Evolutionary conservation across 2,113 vertebrate genomes (phyloP).

Genomic region (Vimba vimba): DNA sequence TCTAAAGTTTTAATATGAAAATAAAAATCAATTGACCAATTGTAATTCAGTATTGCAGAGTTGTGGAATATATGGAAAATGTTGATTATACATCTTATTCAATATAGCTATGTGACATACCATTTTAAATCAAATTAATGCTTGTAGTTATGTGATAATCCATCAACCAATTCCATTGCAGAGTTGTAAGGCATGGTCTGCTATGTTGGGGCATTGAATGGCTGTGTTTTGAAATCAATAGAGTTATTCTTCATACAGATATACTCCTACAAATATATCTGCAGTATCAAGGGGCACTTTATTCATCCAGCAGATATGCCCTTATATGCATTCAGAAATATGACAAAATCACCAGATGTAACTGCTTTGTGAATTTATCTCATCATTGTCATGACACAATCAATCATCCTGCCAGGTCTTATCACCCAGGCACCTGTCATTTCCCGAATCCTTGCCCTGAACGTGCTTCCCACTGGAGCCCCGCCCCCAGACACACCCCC

Average conservation of each 20-base stretch:
- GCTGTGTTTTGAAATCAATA: background rate
- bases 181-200: background rate
- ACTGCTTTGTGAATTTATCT: background rate
- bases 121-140: background rate
- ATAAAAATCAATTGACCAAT: too few relatives aligned
- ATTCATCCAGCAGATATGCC: background rate
- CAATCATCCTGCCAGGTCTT: background rate
- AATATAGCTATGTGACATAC: background rate
- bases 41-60: too few relatives aligned
- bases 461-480: background rate
- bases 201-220: background rate
- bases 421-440: background rate
- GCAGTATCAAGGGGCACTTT: background rate
- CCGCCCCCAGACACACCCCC: background rate
- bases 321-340: background rate
- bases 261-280: background rate
- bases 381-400: background rate
- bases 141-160: slow-evolving; percentile 1
- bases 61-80: background rate
- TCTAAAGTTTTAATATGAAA: too few relatives aligned
- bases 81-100: background rate
- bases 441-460: background rate
- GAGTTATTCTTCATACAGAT: background rate
- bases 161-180: background rate
- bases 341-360: background rate